Conservation (phyloP, 2,888 invertebrate genomes). For the Priocnemis perturbator region DNA sequence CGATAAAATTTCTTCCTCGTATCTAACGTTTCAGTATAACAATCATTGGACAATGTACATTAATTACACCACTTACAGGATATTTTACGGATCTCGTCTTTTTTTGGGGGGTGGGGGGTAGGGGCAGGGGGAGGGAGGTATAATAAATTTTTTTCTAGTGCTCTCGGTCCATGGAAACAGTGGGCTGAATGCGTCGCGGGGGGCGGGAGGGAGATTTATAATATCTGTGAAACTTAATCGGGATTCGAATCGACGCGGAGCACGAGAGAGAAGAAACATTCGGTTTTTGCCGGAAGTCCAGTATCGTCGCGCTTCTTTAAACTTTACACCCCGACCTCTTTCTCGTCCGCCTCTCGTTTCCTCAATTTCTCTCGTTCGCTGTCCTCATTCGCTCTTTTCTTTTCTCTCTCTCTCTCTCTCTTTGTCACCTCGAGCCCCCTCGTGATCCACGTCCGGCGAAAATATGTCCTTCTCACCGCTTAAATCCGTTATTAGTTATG, state of each 20-base stretch:
- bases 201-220: constrained; percentile 48
- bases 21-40: constrained; percentile 55
- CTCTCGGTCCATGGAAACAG: constrained; percentile 35
- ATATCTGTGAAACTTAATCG: constrained; percentile 72
- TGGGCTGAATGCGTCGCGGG: constrained; percentile 21
- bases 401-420: no score
- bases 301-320: not conserved
- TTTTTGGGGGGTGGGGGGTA: not conserved
- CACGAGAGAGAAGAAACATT: constrained; percentile 45
- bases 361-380: no score
- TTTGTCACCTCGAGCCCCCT: constrained; percentile 10
- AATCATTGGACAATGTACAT: constrained; percentile 60
- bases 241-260: constrained; percentile 61
- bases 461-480: constrained; percentile 8
- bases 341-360: not conserved
- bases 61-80: constrained; percentile 50
- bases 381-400: no score
- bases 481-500: constrained; percentile 8
- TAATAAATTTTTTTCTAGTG: constrained; percentile 14
- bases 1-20: constrained; percentile 59
- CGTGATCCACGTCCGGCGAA: constrained; percentile 39
- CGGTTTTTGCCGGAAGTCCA: not conserved
- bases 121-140: not conserved
- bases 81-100: constrained; percentile 24
- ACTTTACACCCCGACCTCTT: not conserved